Evolutionary conservation across 2,888 invertebrate genomes (phyloP).

Genomic region (Acanthosoma haemorrhoidale): DNA sequence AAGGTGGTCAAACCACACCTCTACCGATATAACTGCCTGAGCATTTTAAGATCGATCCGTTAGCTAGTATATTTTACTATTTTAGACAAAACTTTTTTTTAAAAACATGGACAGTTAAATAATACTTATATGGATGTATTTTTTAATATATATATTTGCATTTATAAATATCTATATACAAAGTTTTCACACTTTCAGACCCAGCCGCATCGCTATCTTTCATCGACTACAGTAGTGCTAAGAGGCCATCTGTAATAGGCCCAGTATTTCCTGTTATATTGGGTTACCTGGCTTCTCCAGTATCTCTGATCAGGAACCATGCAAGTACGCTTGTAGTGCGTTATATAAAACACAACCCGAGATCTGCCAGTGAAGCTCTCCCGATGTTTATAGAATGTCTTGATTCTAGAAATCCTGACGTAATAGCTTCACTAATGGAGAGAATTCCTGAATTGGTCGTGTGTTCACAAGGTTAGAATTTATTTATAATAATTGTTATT

Average conservation of each 20-base stretch:
- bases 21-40: no score
- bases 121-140: not conserved
- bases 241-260: slow-evolving; percentile 62
- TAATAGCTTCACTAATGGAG: slow-evolving; percentile 72
- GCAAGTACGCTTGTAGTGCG: slow-evolving; percentile 68
- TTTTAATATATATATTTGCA: not conserved
- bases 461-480: slow-evolving; percentile 60
- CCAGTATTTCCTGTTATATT: slow-evolving; percentile 60
- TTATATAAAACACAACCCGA: slow-evolving; percentile 63
- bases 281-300: slow-evolving; percentile 58
- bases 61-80: no score
- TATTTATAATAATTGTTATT: not conserved
- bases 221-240: slow-evolving; percentile 60
- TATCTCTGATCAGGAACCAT: slow-evolving; percentile 54
- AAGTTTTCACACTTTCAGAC: slow-evolving; percentile 29
- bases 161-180: not conserved
- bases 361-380: slow-evolving; percentile 52
- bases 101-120: no score
- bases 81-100: no score
- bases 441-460: slow-evolving; percentile 76
- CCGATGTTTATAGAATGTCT: slow-evolving; percentile 76
- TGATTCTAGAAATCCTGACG: slow-evolving; percentile 70
- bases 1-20: no score
- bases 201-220: slow-evolving; percentile 22
- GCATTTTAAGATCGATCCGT: no score